Evolutionary conservation across 2,888 invertebrate species (phyloP).

Genomic region (Anaspis maculata): DNA sequence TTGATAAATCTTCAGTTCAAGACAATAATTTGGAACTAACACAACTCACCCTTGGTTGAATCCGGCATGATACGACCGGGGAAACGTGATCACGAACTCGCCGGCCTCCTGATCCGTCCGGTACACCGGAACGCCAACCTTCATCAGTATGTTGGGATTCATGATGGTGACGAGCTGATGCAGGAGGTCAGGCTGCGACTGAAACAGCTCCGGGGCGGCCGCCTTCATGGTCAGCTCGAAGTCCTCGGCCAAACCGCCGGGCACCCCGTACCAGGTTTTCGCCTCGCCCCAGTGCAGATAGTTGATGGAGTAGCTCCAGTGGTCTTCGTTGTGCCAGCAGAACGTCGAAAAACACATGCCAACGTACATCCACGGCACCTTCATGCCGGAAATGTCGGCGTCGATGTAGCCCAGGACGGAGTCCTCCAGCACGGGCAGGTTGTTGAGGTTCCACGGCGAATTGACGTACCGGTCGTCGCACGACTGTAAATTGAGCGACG

Average conservation of each 20-base stretch:
- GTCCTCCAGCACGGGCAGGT: slow-evolving; percentile 87
- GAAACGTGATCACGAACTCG: slow-evolving; percentile 99
- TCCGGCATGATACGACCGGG: slow-evolving; percentile 97
- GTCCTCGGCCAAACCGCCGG: slow-evolving; percentile 82
- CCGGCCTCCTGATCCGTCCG: slow-evolving; percentile 95
- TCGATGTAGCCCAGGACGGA: slow-evolving; percentile 94
- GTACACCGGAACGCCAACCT: slow-evolving; percentile 66
- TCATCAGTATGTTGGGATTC: slow-evolving; percentile 95
- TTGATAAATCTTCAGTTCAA: too few relatives aligned
- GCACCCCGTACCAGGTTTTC: slow-evolving; percentile 96
- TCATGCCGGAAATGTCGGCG: slow-evolving; percentile 98
- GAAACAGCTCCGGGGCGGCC: slow-evolving; percentile 95
- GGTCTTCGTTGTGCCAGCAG: slow-evolving; percentile 99
- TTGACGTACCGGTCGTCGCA: slow-evolving; percentile 84
- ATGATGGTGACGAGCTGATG: slow-evolving; percentile 98
- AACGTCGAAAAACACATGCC: slow-evolving; percentile 99
- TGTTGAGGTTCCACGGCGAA: slow-evolving; percentile 97
- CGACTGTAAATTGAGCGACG: slow-evolving; percentile 69
- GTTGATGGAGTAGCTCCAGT: slow-evolving; percentile 99
- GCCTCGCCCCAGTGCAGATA: slow-evolving; percentile 99
- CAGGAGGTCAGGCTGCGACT: slow-evolving; percentile 88
- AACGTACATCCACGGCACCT: slow-evolving; percentile 99
- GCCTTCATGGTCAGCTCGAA: slow-evolving; percentile 94
- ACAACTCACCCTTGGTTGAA: slow-evolving; percentile 88
- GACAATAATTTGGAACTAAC: too few relatives aligned